phyloP scores from a whole-genome alignment of 2,888 invertebrate genomes.

The Cosmia pyralina region DNA sequence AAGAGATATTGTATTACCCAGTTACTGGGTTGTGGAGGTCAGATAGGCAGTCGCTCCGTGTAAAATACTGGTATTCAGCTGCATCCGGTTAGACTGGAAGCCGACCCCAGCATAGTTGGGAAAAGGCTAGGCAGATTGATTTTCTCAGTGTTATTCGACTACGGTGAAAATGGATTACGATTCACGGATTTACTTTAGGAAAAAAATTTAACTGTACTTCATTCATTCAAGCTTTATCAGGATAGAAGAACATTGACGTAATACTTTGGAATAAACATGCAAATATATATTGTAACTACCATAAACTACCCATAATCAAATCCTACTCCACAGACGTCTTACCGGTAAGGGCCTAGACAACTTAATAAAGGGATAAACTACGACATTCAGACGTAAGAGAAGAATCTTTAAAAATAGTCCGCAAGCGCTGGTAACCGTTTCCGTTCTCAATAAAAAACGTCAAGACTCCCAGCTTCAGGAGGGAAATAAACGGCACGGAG shows the following conservation, averaged over 20 bases:
- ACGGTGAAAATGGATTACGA: neutral
- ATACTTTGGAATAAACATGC: neutral
- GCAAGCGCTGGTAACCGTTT: constrained; percentile 46
- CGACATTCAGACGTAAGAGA: constrained; percentile 1
- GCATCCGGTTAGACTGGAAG: no score
- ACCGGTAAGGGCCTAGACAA: constrained; percentile 1
- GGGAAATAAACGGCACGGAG: constrained; percentile 41
- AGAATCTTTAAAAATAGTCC: constrained; percentile 36
- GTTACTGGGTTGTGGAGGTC: no score
- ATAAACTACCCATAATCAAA: neutral
- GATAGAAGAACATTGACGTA: neutral
- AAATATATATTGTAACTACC: neutral
- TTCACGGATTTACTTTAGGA: neutral
- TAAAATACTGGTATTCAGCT: no score
- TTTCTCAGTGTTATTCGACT: no score
- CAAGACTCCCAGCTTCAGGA: constrained; percentile 16
- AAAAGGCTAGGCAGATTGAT: no score
- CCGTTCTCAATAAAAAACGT: constrained; percentile 66
- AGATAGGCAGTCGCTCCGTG: no score
- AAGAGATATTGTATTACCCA: no score
- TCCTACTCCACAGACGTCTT: neutral
- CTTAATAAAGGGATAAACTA: constrained; percentile 36
- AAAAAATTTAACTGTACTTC: neutral
- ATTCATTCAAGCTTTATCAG: no score
- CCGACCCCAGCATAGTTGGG: no score